Percentiles rank a stretch among this genome's conserved stretches.
phyloP scores from a whole-genome alignment of 2,113 vertebrate genomes.

The Nycticorax nycticorax region DNA sequence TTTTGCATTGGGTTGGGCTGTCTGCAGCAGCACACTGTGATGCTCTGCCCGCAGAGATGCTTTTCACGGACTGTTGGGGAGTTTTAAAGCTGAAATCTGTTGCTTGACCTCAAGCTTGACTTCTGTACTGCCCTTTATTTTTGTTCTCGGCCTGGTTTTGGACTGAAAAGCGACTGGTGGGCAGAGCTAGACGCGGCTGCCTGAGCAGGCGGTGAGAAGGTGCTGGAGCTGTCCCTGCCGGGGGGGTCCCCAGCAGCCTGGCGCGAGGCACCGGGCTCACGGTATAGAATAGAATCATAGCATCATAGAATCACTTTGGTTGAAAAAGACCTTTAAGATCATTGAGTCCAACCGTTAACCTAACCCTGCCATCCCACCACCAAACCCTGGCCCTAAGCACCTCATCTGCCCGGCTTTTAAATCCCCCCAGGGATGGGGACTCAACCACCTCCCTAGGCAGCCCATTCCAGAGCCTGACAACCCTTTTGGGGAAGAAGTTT shows the following conservation, averaged over 20 bases:
- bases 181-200: not conserved
- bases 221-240: not conserved
- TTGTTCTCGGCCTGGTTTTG: not conserved
- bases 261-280: accelerated
- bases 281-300: not conserved
- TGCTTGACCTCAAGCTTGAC: not conserved
- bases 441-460: too few relatives aligned
- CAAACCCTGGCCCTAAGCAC: too few relatives aligned
- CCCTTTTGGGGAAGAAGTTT: too few relatives aligned
- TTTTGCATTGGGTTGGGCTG: not conserved
- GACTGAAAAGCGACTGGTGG: not conserved
- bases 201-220: not conserved
- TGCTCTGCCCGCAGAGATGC: accelerated
- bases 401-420: too few relatives aligned
- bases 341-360: too few relatives aligned
- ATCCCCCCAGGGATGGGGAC: too few relatives aligned
- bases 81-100: not conserved
- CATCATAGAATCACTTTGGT: too few relatives aligned
- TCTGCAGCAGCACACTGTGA: not conserved
- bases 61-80: not conserved
- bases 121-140: not conserved
- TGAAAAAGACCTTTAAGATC: too few relatives aligned
- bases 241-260: not conserved
- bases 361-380: too few relatives aligned
- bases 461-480: too few relatives aligned